phyloP scores from a whole-genome alignment of 2,888 invertebrate species.

The Beris morrisii region DNA sequence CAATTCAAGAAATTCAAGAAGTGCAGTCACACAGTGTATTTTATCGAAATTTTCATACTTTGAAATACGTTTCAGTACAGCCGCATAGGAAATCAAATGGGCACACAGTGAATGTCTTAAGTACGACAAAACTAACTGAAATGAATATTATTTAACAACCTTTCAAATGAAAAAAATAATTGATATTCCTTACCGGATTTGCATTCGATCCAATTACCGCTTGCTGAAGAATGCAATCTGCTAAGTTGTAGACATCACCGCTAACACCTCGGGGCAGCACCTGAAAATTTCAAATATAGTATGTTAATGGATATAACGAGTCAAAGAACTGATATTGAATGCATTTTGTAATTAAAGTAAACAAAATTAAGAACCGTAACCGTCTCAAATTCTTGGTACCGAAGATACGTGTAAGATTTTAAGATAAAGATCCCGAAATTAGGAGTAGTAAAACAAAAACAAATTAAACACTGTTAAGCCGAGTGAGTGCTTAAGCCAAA shows the following conservation, averaged over 20 bases:
- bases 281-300: constrained; percentile 50
- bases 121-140: constrained; percentile 83
- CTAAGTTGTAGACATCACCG: constrained; percentile 90
- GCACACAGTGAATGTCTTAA: constrained; percentile 88
- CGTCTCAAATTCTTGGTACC: too few relatives aligned
- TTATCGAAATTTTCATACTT: constrained; percentile 87
- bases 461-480: too few relatives aligned
- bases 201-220: constrained; percentile 92
- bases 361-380: too few relatives aligned
- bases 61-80: constrained; percentile 83
- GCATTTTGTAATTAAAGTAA: too few relatives aligned
- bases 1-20: constrained; percentile 82
- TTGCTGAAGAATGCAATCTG: constrained; percentile 91
- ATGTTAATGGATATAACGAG: neutral
- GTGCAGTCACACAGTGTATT: constrained; percentile 82
- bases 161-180: neutral
- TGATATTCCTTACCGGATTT: constrained; percentile 59
- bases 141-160: neutral
- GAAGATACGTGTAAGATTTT: too few relatives aligned
- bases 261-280: constrained; percentile 84
- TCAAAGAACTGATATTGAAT: too few relatives aligned
- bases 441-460: too few relatives aligned
- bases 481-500: too few relatives aligned
- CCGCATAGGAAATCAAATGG: constrained; percentile 88
- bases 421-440: too few relatives aligned